phyloP scores from a whole-genome alignment of 1,140 invertebrate species.

The Drosophila kikkawai region DNA sequence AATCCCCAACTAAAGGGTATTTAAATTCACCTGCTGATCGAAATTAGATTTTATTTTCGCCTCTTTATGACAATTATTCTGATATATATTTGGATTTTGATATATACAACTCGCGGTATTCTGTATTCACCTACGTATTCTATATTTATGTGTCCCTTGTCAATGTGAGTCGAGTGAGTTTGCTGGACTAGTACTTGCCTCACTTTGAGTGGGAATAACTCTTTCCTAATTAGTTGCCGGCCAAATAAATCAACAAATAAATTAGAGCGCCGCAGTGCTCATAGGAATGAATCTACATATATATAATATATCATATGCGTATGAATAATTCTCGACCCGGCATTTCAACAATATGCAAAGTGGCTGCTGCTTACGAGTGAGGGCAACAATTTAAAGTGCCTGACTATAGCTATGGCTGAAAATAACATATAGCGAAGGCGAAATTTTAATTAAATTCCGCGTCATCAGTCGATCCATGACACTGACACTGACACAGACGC shows the following conservation, averaged over 20 bases:
- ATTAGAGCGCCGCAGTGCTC: slow-evolving; percentile 32
- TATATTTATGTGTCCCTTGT: slow-evolving; percentile 49
- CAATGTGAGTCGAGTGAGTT: slow-evolving; percentile 39
- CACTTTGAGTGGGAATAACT: slow-evolving; percentile 64
- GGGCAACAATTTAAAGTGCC: slow-evolving; percentile 60
- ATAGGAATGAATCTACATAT: slow-evolving; percentile 11
- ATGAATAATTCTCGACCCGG: slow-evolving; percentile 32
- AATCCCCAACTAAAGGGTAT: slow-evolving; percentile 15
- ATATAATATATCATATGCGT: slow-evolving; percentile 19
- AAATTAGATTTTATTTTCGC: neutral
- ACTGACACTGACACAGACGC: slow-evolving; percentile 52
- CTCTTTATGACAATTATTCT: slow-evolving; percentile 16
- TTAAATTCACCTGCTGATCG: neutral
- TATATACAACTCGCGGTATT: slow-evolving; percentile 13
- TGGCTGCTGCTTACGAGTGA: slow-evolving; percentile 38
- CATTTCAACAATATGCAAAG: slow-evolving; percentile 66
- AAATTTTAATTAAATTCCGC: slow-evolving; percentile 62
- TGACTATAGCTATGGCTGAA: slow-evolving; percentile 13
- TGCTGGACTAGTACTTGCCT: slow-evolving; percentile 38
- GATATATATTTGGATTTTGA: slow-evolving; percentile 19
- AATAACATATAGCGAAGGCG: slow-evolving; percentile 3
- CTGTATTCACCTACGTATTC: slow-evolving; percentile 1
- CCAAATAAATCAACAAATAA: slow-evolving; percentile 75
- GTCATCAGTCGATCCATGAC: slow-evolving; percentile 44
- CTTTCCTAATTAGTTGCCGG: slow-evolving; percentile 73